phyloP scores from a whole-genome alignment of 2,888 invertebrate genomes.

The Drosophila cognata region DNA sequence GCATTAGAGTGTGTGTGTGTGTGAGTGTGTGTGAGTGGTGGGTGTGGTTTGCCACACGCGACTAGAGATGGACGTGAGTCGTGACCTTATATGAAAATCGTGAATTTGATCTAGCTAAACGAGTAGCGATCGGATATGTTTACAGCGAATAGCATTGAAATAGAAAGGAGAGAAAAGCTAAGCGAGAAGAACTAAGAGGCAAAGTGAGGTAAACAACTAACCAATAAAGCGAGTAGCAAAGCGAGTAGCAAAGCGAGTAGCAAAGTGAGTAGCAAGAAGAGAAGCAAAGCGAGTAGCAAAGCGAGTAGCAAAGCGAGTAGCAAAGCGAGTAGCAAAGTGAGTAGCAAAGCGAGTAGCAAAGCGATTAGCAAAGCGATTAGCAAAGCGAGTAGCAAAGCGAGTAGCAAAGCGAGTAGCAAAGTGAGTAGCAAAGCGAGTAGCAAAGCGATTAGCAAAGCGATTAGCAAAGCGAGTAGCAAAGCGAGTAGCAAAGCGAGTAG shows the following conservation, averaged over 20 bases:
- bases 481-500: background rate
- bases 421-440: background rate
- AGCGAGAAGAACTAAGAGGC: background rate
- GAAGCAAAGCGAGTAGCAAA: no score
- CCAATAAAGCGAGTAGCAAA: background rate
- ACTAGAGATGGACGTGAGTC: conserved; percentile 18
- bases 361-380: background rate
- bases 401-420: no score
- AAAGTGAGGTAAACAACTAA: background rate
- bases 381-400: no score
- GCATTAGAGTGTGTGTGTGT: conserved; percentile 18
- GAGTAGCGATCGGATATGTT: background rate
- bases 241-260: no score
- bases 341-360: background rate
- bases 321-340: background rate
- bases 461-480: background rate
- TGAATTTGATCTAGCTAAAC: background rate
- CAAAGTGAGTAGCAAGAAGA: no score
- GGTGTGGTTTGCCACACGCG: conserved; percentile 13
- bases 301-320: no score
- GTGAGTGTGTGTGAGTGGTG: background rate
- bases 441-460: background rate
- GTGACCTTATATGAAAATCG: conserved; percentile 11
- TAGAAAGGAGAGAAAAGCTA: no score
- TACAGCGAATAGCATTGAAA: background rate